Evolutionary conservation across 2,797 vertebrate species (phyloP).

Genomic region (Arvicola amphibius): DNA sequence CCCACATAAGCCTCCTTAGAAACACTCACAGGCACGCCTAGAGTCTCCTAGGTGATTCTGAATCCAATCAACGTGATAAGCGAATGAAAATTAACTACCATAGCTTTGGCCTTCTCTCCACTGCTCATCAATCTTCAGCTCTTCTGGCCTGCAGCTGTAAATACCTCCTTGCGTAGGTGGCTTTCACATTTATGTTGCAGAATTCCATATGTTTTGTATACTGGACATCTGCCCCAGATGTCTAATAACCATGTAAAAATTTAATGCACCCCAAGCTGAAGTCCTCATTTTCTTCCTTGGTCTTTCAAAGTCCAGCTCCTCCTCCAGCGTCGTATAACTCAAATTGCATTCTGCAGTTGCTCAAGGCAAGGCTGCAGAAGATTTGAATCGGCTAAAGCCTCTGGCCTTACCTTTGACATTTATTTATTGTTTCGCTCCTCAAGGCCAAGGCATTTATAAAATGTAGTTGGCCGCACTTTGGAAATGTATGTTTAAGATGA

Average conservation of each 20-base stretch:
- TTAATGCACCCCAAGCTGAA: background rate
- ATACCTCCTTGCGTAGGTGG: conserved; percentile 3
- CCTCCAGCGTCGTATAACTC: background rate
- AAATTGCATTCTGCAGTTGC: background rate
- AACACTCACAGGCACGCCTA: background rate
- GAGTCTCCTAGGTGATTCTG: background rate
- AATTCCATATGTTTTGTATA: background rate
- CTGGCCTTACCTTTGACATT: conserved; percentile 37
- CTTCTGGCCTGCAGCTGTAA: conserved; percentile 22
- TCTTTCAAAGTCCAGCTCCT: background rate
- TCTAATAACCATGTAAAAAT: conserved; percentile 37
- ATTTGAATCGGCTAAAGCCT: conserved; percentile 32
- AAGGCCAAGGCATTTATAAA: conserved; percentile 22
- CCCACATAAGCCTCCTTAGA: background rate
- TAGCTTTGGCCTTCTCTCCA: background rate
- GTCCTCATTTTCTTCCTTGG: background rate
- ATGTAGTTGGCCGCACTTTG: conserved; percentile 9
- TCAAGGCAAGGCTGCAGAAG: background rate
- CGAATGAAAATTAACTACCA: background rate
- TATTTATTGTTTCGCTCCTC: background rate
- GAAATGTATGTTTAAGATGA: conserved; percentile 26
- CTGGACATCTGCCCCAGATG: background rate
- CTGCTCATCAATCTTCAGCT: conserved; percentile 8
- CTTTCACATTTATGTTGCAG: conserved; percentile 27
- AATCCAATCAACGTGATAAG: background rate